phyloP scores from a whole-genome alignment of 2,113 vertebrate genomes.

The Solenodon paradoxus region DNA sequence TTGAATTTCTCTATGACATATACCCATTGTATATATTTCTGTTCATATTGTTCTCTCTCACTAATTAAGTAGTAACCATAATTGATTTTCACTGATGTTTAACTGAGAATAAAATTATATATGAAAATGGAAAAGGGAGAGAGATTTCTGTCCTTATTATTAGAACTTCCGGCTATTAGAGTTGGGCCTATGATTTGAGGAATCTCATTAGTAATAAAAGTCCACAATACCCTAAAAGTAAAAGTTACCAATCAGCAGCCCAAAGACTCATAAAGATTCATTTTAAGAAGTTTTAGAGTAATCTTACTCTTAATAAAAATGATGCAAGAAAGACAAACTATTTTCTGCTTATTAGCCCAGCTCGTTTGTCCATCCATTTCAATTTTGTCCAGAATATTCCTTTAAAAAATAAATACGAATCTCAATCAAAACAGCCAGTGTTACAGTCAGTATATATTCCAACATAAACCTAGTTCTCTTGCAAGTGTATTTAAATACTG shows the following conservation, averaged over 20 bases:
- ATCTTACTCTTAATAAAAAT: neutral
- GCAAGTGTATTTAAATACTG: neutral
- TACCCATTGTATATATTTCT: neutral
- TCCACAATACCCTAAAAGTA: neutral
- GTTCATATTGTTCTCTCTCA: neutral
- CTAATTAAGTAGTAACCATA: neutral
- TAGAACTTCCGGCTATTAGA: neutral
- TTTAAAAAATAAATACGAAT: neutral
- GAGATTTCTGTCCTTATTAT: neutral
- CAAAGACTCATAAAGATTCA: neutral
- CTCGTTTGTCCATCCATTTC: neutral
- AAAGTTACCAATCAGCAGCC: neutral
- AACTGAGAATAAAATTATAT: neutral
- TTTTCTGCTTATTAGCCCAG: neutral
- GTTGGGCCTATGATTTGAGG: neutral
- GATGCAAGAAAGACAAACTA: neutral
- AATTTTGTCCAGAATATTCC: neutral
- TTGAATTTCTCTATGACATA: neutral
- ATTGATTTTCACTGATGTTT: neutral
- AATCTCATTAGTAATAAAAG: neutral
- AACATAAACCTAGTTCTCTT: neutral
- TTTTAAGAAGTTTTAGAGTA: neutral
- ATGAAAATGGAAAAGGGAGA: neutral
- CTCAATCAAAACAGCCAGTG: neutral
- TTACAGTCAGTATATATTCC: neutral